Percentiles rank a stretch among this genome's conserved stretches.
These are phyloP conservation scores for Epistrophella euchroma DNA, from an alignment of 2,888 invertebrate genomes.

Conservation along the genomic window DNA sequence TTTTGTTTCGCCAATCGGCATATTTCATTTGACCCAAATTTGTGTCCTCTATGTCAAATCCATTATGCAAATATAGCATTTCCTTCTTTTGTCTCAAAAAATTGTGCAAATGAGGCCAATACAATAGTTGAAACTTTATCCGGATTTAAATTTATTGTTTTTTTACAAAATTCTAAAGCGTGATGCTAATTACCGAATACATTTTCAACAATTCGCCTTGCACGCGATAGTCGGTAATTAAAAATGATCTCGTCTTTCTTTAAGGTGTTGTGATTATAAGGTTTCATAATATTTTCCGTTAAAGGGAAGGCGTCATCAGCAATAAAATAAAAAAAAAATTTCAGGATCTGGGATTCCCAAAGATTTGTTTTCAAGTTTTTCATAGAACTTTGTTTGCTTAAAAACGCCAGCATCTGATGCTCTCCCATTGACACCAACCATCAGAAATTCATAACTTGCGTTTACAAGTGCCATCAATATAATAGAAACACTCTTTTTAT, in stretches of 20 bases:
- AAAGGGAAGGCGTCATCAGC: slow-evolving; percentile 60
- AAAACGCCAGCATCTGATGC: no score
- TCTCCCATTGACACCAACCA: no score
- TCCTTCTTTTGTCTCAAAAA: neutral
- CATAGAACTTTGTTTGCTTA: no score
- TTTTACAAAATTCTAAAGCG: slow-evolving; percentile 1
- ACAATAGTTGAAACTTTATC: neutral
- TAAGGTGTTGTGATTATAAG: slow-evolving; percentile 22
- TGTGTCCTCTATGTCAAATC: slow-evolving; percentile 28
- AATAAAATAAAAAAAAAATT: slow-evolving; percentile 50
- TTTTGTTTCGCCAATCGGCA: slow-evolving; percentile 19
- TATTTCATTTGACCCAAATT: neutral
- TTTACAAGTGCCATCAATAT: no score
- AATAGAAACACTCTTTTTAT: no score
- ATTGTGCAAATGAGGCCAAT: neutral
- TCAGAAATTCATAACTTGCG: no score
- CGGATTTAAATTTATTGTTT: neutral
- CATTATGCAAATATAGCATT: slow-evolving; percentile 1
- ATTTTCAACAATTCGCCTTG: slow-evolving; percentile 57
- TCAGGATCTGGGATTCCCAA: no score
- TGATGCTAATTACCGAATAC: slow-evolving; percentile 50
- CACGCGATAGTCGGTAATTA: slow-evolving; percentile 47
- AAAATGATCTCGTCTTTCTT: slow-evolving; percentile 38
- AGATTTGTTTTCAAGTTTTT: no score
- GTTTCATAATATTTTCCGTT: slow-evolving; percentile 61